Percentiles rank a stretch among this genome's conserved stretches.
These are phyloP conservation scores for Ailurus styani DNA, from an alignment of 2,113 vertebrate species.

Conservation along the genomic window DNA sequence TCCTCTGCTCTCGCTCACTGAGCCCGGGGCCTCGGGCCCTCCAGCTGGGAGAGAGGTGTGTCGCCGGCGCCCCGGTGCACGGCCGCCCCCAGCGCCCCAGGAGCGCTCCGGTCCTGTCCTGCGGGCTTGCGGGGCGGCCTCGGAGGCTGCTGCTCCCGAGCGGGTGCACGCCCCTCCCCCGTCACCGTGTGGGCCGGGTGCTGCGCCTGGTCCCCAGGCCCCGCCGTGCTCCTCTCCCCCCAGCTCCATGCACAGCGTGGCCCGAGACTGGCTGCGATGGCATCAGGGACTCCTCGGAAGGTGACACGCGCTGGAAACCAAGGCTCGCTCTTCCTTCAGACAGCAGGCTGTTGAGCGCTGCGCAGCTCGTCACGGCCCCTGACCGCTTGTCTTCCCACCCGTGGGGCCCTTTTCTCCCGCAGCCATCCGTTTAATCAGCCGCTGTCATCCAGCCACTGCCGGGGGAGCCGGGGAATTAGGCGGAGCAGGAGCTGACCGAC, in stretches of 20 bases:
- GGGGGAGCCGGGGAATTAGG: not conserved
- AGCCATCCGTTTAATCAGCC: no score
- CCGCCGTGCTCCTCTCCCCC: accelerated
- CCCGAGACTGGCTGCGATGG: accelerated
- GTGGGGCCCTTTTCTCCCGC: accelerated
- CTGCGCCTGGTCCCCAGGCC: accelerated
- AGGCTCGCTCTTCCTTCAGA: not conserved
- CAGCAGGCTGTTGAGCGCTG: not conserved
- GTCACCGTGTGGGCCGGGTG: accelerated
- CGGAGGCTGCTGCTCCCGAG: accelerated
- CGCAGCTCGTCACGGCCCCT: not conserved
- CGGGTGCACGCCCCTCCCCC: accelerated
- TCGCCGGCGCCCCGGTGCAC: accelerated
- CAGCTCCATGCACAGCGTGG: accelerated
- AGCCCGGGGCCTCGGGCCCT: accelerated
- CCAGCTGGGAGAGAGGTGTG: accelerated
- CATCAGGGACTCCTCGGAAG: accelerated
- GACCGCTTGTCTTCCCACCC: not conserved
- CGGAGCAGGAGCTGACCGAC: accelerated
- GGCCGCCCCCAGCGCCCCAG: not conserved
- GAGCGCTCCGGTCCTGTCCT: not conserved
- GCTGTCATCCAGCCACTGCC: no score
- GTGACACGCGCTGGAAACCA: accelerated
- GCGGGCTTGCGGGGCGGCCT: accelerated
- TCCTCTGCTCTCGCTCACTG: accelerated